A percentile compares a stretch with the other conserved stretches of the same genome.
phyloP scores from a whole-genome alignment of 2,888 invertebrate species.

The Phyto melanocephala region DNA sequence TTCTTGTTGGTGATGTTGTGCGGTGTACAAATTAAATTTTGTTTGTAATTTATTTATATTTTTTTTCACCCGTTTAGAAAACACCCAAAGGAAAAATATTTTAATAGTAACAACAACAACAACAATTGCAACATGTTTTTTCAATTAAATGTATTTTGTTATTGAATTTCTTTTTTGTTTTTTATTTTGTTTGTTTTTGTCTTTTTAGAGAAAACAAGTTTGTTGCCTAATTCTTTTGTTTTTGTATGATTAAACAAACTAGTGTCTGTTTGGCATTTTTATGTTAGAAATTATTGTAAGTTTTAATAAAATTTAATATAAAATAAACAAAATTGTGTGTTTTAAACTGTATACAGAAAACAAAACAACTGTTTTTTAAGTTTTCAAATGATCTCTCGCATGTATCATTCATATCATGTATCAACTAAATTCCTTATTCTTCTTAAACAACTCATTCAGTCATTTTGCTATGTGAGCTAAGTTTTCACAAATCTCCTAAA shows the following conservation, averaged over 20 bases:
- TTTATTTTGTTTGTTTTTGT: background rate
- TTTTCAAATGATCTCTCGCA: no score
- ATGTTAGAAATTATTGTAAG: background rate
- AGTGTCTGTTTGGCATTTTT: background rate
- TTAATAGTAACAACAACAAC: background rate
- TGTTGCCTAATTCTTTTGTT: slow-evolving; percentile 61
- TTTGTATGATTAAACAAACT: slow-evolving; percentile 12
- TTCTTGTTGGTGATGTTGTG: background rate
- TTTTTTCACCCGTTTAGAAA: background rate
- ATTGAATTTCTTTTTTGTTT: background rate
- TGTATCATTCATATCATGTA: no score
- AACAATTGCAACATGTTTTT: slow-evolving; percentile 46
- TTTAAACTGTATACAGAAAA: slow-evolving; percentile 13
- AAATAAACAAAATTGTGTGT: slow-evolving; percentile 44
- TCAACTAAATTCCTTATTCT: no score
- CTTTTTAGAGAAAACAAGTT: slow-evolving; percentile 48
- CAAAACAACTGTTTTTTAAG: no score
- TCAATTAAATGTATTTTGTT: slow-evolving; percentile 52
- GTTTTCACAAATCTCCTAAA: no score
- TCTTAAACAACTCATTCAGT: no score
- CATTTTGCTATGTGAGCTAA: no score
- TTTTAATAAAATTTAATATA: background rate
- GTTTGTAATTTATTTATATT: slow-evolving; percentile 27
- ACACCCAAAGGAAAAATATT: background rate
- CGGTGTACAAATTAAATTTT: slow-evolving; percentile 12